Evolutionary conservation across 2,797 vertebrate species (phyloP).

Genomic region (Gouania willdenowi): DNA sequence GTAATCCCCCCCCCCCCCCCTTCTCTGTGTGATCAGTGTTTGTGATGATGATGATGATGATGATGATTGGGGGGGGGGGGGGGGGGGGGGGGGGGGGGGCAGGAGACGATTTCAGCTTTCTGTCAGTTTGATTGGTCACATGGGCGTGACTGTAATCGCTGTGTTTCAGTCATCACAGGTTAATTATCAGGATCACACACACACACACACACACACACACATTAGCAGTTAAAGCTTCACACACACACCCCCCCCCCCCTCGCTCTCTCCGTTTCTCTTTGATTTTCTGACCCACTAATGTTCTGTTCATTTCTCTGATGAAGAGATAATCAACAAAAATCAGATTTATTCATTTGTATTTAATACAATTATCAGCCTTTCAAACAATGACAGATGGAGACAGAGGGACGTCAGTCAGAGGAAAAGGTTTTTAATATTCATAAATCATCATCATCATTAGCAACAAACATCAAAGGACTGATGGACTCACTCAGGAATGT

Average conservation of each 20-base stretch:
- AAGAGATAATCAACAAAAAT: slow-evolving; percentile 95
- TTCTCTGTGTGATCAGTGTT: slow-evolving; percentile 19
- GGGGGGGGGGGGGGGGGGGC: slow-evolving; percentile 18
- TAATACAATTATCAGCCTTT: slow-evolving; percentile 97
- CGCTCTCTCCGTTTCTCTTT: slow-evolving; percentile 9
- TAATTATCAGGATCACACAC: slow-evolving; percentile 53
- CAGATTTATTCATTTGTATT: slow-evolving; percentile 99
- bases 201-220: slow-evolving; percentile 11
- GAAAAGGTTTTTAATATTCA: slow-evolving; percentile 89
- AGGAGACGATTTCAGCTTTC: slow-evolving; percentile 27
- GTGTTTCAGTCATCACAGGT: slow-evolving; percentile 64
- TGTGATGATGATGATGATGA: slow-evolving; percentile 13
- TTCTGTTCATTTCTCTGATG: slow-evolving; percentile 96
- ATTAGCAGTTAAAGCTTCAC: slow-evolving; percentile 20
- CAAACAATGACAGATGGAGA: slow-evolving; percentile 97
- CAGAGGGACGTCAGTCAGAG: slow-evolving; percentile 91
- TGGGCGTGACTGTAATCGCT: slow-evolving; percentile 61
- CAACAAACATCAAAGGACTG: slow-evolving; percentile 78
- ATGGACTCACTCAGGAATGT: slow-evolving; percentile 47
- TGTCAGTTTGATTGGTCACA: slow-evolving; percentile 70
- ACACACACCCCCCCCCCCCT: not conserved
- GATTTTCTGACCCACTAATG: slow-evolving; percentile 86
- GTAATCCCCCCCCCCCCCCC: too few species aligned
- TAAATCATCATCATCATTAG: slow-evolving; percentile 85
- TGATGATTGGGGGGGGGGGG: slow-evolving; percentile 23